Percentiles rank a stretch among this genome's conserved stretches.
These are phyloP conservation scores for Engystomops pustulosus DNA, from an alignment of 2,113 vertebrate genomes.

Conservation along the genomic window DNA sequence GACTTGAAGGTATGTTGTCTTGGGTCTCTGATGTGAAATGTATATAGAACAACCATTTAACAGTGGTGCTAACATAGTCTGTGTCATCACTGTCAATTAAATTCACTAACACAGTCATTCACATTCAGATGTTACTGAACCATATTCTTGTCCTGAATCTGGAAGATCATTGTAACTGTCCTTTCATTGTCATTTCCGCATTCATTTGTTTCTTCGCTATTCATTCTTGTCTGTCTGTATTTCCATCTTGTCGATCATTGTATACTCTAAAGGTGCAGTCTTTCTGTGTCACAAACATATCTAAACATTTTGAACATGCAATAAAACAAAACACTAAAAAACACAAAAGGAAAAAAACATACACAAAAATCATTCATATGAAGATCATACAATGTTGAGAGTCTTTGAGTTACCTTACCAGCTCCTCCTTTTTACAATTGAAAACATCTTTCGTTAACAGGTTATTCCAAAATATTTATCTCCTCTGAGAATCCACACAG, in stretches of 20 bases:
- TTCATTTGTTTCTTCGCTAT: slow-evolving; percentile 31
- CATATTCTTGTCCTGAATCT: slow-evolving; percentile 55
- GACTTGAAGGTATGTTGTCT: slow-evolving; percentile 81
- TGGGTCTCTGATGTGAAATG: slow-evolving; percentile 44
- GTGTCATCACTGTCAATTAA: slow-evolving; percentile 65
- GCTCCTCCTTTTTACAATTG: not conserved
- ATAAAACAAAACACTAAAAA: not conserved
- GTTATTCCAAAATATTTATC: not conserved
- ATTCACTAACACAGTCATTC: slow-evolving; percentile 62
- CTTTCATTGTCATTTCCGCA: slow-evolving; percentile 52
- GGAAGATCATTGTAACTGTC: not conserved
- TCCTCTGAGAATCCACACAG: not conserved
- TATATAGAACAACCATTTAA: slow-evolving; percentile 45
- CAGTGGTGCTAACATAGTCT: slow-evolving; percentile 60
- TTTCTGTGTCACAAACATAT: slow-evolving; percentile 51
- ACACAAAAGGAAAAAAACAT: not conserved
- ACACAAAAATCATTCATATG: not conserved
- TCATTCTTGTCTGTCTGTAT: slow-evolving; percentile 34
- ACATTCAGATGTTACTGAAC: slow-evolving; percentile 37
- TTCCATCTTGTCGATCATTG: slow-evolving; percentile 45
- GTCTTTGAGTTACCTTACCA: not conserved
- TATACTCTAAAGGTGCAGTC: slow-evolving; percentile 53
- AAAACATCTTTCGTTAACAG: too few relatives aligned
- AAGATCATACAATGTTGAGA: not conserved
- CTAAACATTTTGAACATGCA: not conserved